Base-by-base conservation (phyloP, 2,113 vertebrate species). In the Pleuronectes platessa region DNA sequence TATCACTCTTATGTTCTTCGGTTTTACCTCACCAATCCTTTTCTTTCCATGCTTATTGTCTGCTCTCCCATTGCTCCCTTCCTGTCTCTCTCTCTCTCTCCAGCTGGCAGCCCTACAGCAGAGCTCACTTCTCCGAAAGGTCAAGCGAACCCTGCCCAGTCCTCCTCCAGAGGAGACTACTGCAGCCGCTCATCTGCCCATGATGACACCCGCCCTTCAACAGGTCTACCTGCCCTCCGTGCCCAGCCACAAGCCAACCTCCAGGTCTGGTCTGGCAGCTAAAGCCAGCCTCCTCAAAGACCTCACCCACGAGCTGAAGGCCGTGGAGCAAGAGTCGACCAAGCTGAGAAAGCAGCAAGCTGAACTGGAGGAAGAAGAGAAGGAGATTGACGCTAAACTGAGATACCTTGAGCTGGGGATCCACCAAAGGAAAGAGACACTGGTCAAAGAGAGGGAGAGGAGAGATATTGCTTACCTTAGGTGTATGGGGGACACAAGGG, bases 311-410 rank as follows among this genome's bases (percentile, higher is more conserved):
- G 98, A 99, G 90, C 94, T 99, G 83, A 96, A 97, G 93, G 96
- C 97, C 53, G 98, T 99, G 84, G 98, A 99, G 74, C 97, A 98
- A 1, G 97, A 99, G 86, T 98, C 98, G 18, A 98, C 96, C 63
- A 99, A 99, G 90, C 94, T 99, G 68, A 95, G 98, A 83, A 98
- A 98, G 83, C 98, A 99, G 89, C 98, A 99, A 92, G 97, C 97
- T 0, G 98, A 99, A 92, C 92, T 99, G 83, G 98, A 99, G 0
- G 98, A 99, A 74, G 98, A 99, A 75, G 98, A 99, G 90, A 99
- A 99, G 83, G 98, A 99, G 88, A 99, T 99, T 0, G 98, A 99
- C 15, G 98, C 98, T 86, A 99, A 98, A 89, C 94, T 99, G 79
- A 96, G 98, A 92, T 99, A 98, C 88, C 86, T 99, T 74, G 98